phyloP scores from a whole-genome alignment of 2,797 vertebrate species.

The Trachops cirrhosus region DNA sequence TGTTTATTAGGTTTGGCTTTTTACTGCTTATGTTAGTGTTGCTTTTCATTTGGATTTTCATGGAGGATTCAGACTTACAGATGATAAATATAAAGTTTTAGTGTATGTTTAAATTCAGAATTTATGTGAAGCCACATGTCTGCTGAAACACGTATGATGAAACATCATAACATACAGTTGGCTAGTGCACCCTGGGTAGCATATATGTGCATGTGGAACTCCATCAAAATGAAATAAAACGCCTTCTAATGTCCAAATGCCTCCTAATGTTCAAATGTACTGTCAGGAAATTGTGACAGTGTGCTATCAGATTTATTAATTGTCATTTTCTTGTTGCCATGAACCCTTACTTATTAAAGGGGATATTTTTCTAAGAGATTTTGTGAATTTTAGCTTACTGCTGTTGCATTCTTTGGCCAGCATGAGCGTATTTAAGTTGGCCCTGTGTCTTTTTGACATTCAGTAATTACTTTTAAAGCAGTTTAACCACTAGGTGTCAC shows the following conservation, averaged over 20 bases:
- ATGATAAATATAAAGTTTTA: neutral
- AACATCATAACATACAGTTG: neutral
- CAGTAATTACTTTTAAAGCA: conserved; percentile 21
- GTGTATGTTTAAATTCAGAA: conserved; percentile 19
- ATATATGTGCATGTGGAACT: neutral
- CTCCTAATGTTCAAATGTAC: neutral
- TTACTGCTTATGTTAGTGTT: neutral
- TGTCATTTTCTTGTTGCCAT: neutral
- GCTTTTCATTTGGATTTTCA: neutral
- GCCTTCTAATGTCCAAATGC: neutral
- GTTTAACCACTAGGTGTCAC: conserved; percentile 68
- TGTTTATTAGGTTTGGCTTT: neutral
- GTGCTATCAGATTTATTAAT: neutral
- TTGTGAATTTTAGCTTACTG: neutral
- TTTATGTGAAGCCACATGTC: neutral
- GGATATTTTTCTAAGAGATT: neutral
- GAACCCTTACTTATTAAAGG: neutral
- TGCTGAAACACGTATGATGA: neutral
- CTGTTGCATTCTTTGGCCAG: neutral
- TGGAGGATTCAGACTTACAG: neutral
- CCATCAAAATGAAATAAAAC: neutral
- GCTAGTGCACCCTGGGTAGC: neutral
- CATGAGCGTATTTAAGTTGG: neutral
- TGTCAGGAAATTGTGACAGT: neutral
- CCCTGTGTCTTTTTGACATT: neutral